Evolutionary conservation across 92 coral and sea anemone genomes (phyloP).

Genomic region (Bergia puertoricense): DNA sequence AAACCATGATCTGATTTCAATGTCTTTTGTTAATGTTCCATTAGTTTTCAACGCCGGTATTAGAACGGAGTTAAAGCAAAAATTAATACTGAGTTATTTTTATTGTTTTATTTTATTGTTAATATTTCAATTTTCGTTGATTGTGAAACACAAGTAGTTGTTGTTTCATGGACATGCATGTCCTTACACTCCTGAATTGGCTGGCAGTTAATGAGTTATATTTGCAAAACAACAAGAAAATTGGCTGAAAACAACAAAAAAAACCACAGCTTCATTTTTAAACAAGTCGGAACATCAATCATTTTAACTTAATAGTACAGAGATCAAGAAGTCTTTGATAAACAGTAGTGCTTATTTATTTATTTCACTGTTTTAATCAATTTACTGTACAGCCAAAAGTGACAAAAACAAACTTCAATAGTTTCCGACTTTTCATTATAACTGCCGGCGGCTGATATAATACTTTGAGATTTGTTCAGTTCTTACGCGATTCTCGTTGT

Average conservation of each 20-base stretch:
- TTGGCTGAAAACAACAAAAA: conserved; percentile 5
- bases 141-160: not conserved
- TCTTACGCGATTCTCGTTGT: no score
- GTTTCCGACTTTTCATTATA: not conserved
- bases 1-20: not conserved
- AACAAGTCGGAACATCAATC: conserved; percentile 1
- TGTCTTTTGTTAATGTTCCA: not conserved
- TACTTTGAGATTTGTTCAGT: no score
- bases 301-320: not conserved
- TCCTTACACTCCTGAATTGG: not conserved
- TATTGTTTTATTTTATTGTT: not conserved
- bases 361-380: not conserved
- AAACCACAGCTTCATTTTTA: not conserved
- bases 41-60: not conserved
- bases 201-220: not conserved
- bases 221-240: not conserved
- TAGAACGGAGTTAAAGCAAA: not conserved
- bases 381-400: not conserved
- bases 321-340: not conserved
- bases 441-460: not conserved
- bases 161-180: not conserved
- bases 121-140: not conserved
- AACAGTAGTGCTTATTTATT: not conserved
- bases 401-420: not conserved
- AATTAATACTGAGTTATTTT: not conserved